Base-by-base conservation (phyloP, 1,140 invertebrate genomes). In the Trichoplusia ni region DNA sequence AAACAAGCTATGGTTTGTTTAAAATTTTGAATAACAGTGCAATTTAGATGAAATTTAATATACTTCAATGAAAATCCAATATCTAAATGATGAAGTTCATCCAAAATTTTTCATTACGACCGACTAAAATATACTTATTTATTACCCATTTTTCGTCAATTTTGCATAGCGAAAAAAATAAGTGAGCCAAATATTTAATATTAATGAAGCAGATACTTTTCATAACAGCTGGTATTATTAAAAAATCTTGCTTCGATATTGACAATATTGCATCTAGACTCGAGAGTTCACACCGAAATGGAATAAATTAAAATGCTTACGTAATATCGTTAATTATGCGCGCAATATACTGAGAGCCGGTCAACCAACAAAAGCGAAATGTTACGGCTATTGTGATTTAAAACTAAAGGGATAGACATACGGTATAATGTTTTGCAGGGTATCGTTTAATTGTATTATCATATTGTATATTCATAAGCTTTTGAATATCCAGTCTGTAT, bases 331-430 rank as follows among this genome's bases (percentile, higher is more conserved):
- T 51, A 51, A 51, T 51, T 51, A 51, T 62, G 59, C 35, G 33
- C 27, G 59, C 46, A 62, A 49, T 61, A 46, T 62, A 51, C 25
- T 47, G 59, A 62, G 40, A 33, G 47, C 13, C 27, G 47, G 47
- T 35, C 47, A 16, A 29, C n/a, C 27, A 35, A 51, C 47, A 51
- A 51, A 33, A 51, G 47, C 18, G 47, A 29, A 33, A 7, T 51
- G 29, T 51, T 35, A 51, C 21, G 18, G 47, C 29, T 23, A 33
- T 51, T 51, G 47, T 51, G 21, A 51, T 35, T 14, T 19, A 19
- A 51, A 51, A 51, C 47, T 33, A 51, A 21, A 51, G 29, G 11
- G 16, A 51, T 23, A 35, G 8, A 33, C 35, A 51, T 51, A 27
- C 31, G 11, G 47, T 51, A 51, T 35, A 49, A 21, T 35, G 9